Conservation (phyloP, 1,140 invertebrate species). For the Rhagoletis pomonella region DNA sequence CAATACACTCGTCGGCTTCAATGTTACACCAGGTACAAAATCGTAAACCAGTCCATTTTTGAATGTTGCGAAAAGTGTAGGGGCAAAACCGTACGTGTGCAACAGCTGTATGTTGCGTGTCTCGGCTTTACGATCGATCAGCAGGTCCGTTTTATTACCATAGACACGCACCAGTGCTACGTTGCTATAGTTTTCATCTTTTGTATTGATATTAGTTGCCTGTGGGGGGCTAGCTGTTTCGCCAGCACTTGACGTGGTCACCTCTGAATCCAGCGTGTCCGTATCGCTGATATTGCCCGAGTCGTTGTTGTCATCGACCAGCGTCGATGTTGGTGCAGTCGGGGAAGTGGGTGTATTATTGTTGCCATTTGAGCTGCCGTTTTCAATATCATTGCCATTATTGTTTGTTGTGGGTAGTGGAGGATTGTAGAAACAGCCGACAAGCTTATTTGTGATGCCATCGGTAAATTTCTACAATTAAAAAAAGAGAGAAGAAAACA, state of each 20-base stretch:
- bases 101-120: conserved; percentile 83
- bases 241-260: conserved; percentile 11
- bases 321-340: neutral
- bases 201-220: neutral
- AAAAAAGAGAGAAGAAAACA: conserved; percentile 10
- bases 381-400: conserved; percentile 60
- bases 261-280: conserved; percentile 48
- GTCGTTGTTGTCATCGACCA: conserved; percentile 52
- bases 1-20: conserved; percentile 83
- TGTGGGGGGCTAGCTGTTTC: neutral
- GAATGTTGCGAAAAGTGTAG: conserved; percentile 92
- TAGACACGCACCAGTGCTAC: conserved; percentile 93
- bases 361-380: conserved; percentile 54
- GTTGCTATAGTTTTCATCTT: conserved; percentile 70
- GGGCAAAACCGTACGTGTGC: conserved; percentile 85
- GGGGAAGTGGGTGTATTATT: neutral
- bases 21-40: conserved; percentile 88
- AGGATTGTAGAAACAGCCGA: conserved; percentile 81
- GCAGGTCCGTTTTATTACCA: conserved; percentile 93
- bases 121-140: conserved; percentile 93
- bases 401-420: conserved; percentile 56
- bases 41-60: conserved; percentile 96
- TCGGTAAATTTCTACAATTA: conserved; percentile 88
- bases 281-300: conserved; percentile 57
- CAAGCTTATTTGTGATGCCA: conserved; percentile 95